A percentile compares a stretch with the other conserved stretches of the same genome.
Evolutionary conservation across 30 jellyfish, hydroid and myxozoan species (phyloP).

Genomic region (Sanderia malayensis): DNA sequence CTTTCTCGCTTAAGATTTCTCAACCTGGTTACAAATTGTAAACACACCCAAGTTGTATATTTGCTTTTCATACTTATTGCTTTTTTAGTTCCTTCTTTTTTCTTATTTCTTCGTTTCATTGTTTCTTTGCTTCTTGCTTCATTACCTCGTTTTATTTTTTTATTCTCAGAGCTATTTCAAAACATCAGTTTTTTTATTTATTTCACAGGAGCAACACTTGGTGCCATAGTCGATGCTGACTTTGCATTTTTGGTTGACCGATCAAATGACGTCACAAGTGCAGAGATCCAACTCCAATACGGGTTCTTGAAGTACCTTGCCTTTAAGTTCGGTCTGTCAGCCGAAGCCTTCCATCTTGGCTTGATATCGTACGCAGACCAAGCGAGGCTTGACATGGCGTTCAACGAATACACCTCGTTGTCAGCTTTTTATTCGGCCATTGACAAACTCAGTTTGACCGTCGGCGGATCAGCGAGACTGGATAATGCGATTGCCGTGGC

Average conservation of each 20-base stretch:
- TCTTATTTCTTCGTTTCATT: too few species aligned
- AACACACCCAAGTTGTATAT: too few species aligned
- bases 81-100: too few species aligned
- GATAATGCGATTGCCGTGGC: constrained; percentile 64
- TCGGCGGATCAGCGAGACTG: constrained; percentile 50
- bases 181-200: too few species aligned
- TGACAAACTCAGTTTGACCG: constrained; percentile 19
- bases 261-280: constrained; percentile 39
- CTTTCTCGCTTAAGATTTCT: too few species aligned
- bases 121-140: too few species aligned
- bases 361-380: constrained; percentile 54
- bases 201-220: background rate
- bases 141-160: too few species aligned
- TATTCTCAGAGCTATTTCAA: too few species aligned
- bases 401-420: constrained; percentile 38
- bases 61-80: too few species aligned
- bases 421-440: constrained; percentile 39
- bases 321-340: constrained; percentile 21
- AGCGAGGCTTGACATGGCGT: constrained; percentile 41
- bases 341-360: constrained; percentile 54
- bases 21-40: too few species aligned
- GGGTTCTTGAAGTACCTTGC: constrained; percentile 42
- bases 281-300: constrained; percentile 48
- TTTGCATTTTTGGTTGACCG: constrained; percentile 82
- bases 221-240: constrained; percentile 43